A percentile compares a stretch with the other conserved stretches of the same genome.
Evolutionary conservation across 2,113 vertebrate genomes (phyloP).

Genomic region (Callocephalon fimbriatum): DNA sequence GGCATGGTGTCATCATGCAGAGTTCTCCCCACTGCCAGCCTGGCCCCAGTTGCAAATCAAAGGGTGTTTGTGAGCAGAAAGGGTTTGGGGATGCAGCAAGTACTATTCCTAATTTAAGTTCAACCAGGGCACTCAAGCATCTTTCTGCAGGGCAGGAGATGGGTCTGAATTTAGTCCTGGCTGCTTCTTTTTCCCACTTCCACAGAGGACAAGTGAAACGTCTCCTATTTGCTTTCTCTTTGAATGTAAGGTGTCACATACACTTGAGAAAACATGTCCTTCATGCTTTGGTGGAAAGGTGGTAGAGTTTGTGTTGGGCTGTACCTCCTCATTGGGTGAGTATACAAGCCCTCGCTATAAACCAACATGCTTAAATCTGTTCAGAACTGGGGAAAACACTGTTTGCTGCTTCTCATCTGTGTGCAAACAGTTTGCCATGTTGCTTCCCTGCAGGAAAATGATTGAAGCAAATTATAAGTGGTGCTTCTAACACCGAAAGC

Average conservation of each 20-base stretch:
- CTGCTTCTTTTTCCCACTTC: neutral
- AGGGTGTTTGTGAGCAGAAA: fast-evolving
- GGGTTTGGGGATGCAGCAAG: fast-evolving
- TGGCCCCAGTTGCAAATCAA: neutral
- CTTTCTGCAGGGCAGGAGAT: neutral
- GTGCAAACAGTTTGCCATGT: neutral
- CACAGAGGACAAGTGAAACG: neutral
- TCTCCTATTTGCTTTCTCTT: neutral
- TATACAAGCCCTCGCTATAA: fast-evolving
- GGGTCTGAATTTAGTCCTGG: neutral
- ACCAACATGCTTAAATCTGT: neutral
- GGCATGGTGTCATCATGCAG: neutral
- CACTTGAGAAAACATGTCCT: neutral
- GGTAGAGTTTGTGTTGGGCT: neutral
- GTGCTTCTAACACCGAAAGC: neutral
- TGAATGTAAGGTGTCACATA: neutral
- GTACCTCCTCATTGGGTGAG: neutral
- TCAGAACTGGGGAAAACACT: neutral
- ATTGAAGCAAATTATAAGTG: neutral
- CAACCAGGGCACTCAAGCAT: neutral
- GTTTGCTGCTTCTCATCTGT: neutral
- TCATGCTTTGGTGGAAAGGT: fast-evolving
- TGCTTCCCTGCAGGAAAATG: neutral
- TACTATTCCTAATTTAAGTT: neutral
- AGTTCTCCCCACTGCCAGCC: neutral